Evolutionary conservation across 2,113 vertebrate species (phyloP).

Genomic region (Macaca mulatta): DNA sequence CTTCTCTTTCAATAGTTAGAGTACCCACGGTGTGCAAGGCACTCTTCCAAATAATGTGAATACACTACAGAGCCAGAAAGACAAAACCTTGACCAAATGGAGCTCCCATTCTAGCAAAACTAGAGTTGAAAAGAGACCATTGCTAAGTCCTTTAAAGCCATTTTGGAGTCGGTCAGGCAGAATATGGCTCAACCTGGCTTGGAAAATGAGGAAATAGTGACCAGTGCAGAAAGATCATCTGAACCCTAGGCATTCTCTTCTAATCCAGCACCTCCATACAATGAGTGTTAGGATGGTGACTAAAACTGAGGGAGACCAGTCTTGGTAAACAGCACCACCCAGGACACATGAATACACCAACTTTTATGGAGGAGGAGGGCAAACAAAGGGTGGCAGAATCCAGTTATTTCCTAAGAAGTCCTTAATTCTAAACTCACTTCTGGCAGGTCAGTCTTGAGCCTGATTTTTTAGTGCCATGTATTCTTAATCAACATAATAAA

Average conservation of each 20-base stretch:
- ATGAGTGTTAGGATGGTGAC: accelerated
- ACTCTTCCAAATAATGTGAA: background rate
- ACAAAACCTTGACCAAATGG: background rate
- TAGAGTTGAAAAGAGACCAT: background rate
- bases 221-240: background rate
- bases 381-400: background rate
- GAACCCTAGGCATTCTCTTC: background rate
- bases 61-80: background rate
- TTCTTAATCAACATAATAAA: background rate
- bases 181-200: background rate
- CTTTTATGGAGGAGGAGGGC: background rate
- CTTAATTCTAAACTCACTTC: background rate
- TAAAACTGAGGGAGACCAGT: background rate
- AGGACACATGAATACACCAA: background rate
- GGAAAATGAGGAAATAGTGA: background rate
- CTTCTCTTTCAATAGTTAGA: background rate
- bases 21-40: background rate
- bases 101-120: background rate
- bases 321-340: background rate
- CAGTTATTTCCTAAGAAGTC: background rate
- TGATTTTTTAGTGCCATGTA: background rate
- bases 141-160: background rate
- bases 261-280: background rate
- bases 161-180: background rate
- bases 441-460: background rate